Evolutionary conservation across 2,113 vertebrate species (phyloP).

Genomic region (Ctenodactylus gundi): DNA sequence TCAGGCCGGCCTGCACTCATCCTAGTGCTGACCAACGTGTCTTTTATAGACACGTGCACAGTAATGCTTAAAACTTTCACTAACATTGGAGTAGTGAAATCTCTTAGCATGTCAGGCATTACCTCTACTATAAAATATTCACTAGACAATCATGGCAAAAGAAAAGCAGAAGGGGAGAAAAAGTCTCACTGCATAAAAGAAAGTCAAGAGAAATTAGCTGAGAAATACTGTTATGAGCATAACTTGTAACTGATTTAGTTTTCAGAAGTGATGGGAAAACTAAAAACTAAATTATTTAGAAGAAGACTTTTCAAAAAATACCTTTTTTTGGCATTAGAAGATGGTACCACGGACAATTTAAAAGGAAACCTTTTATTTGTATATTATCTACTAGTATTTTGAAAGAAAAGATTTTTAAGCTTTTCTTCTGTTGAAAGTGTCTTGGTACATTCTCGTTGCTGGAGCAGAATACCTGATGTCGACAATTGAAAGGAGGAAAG

Average conservation of each 20-base stretch:
- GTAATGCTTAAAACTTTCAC: background rate
- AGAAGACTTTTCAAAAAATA: background rate
- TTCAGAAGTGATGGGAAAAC: background rate
- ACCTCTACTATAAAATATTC: background rate
- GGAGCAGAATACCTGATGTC: no score
- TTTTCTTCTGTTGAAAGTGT: background rate
- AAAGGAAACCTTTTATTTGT: background rate
- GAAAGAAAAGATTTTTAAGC: background rate
- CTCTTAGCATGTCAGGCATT: background rate
- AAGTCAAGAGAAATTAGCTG: background rate
- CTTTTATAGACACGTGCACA: background rate
- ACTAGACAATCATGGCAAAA: background rate
- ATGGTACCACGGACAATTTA: background rate
- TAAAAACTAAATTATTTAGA: background rate
- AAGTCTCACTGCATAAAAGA: background rate
- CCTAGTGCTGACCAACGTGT: no score
- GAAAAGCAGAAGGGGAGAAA: background rate
- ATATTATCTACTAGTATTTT: background rate
- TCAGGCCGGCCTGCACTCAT: fast-evolving
- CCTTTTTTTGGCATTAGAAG: background rate
- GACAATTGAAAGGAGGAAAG: no score
- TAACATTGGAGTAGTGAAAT: background rate
- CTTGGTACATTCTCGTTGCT: no score
- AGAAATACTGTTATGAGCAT: background rate
- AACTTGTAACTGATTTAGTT: background rate